These are phyloP conservation scores for Cottoperca gobio DNA, from an alignment of 2,797 vertebrate genomes.

Conservation along the genomic window DNA sequence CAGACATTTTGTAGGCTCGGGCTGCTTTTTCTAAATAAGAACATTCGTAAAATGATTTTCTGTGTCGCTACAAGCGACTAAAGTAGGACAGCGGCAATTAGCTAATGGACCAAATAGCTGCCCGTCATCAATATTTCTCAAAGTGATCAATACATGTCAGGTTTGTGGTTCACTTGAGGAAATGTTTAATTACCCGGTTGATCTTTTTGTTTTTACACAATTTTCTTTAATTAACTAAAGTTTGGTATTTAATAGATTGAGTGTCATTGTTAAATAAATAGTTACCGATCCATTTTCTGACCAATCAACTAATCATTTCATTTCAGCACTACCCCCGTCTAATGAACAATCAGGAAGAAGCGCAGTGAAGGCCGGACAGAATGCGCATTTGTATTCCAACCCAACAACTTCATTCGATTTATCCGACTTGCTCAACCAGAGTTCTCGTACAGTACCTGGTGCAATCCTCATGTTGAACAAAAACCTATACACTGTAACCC, in stretches of 20 bases:
- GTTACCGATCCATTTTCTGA: not conserved
- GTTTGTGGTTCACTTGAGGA: not conserved
- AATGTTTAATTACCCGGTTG: not conserved
- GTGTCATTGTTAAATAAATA: not conserved
- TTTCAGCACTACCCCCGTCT: not conserved
- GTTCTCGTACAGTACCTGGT: not conserved
- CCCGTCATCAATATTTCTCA: not conserved
- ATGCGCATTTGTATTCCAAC: not conserved
- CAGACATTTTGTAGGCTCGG: not conserved
- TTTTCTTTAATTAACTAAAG: not conserved
- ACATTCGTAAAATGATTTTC: too few species aligned
- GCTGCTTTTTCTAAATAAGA: too few species aligned
- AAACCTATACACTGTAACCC: not conserved
- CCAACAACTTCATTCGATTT: not conserved
- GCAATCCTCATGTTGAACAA: not conserved
- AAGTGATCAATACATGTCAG: not conserved
- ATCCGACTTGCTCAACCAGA: not conserved
- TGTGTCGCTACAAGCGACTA: not conserved
- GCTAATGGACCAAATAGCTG: not conserved
- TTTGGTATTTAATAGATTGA: not conserved
- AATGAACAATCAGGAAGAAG: not conserved
- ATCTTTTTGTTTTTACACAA: not conserved
- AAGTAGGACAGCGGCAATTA: not conserved
- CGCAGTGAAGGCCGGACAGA: not conserved
- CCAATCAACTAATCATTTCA: not conserved